Conservation (phyloP, 2,113 vertebrate species). For the Pao palembangensis region DNA sequence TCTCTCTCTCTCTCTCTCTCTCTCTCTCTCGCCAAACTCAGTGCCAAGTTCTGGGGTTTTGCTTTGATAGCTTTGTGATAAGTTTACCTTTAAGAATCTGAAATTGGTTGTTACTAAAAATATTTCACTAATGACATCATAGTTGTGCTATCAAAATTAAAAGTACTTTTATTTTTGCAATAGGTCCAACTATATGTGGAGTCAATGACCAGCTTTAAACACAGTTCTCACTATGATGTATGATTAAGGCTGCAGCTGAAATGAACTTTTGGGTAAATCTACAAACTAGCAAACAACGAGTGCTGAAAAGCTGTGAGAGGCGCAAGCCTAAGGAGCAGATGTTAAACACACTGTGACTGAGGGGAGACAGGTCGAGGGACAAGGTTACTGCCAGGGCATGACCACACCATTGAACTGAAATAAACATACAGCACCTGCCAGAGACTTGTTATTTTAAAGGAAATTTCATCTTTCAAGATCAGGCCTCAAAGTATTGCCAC, state of each 20-base stretch:
- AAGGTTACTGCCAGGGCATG: conserved; percentile 44
- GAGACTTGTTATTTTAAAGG: conserved; percentile 29
- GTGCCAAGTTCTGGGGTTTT: conserved; percentile 2
- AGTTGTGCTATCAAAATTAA: too few species aligned
- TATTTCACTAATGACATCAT: too few species aligned
- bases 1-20: too few species aligned
- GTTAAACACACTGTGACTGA: conserved; percentile 67
- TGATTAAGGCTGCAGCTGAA: conserved; percentile 3
- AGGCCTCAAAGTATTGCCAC: conserved; percentile 38
- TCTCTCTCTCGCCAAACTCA: too few species aligned
- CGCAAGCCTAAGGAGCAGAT: conserved; percentile 54
- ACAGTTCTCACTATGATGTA: conserved; percentile 12
- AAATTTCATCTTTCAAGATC: conserved; percentile 32
- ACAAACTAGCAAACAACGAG: conserved; percentile 13
- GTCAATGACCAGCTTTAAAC: background rate
- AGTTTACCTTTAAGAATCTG: conserved; percentile 3
- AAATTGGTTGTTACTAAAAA: too few species aligned
- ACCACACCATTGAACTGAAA: conserved; percentile 13
- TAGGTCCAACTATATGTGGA: conserved; percentile 8
- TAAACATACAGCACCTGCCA: conserved; percentile 27
- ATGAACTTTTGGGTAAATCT: conserved; percentile 6
- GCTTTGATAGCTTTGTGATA: conserved; percentile 1
- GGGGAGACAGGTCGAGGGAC: conserved; percentile 46
- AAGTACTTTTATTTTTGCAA: background rate
- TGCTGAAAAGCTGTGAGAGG: conserved; percentile 50